Conservation (phyloP, 2,888 invertebrate genomes). For the Drosophila kambysellisi region DNA sequence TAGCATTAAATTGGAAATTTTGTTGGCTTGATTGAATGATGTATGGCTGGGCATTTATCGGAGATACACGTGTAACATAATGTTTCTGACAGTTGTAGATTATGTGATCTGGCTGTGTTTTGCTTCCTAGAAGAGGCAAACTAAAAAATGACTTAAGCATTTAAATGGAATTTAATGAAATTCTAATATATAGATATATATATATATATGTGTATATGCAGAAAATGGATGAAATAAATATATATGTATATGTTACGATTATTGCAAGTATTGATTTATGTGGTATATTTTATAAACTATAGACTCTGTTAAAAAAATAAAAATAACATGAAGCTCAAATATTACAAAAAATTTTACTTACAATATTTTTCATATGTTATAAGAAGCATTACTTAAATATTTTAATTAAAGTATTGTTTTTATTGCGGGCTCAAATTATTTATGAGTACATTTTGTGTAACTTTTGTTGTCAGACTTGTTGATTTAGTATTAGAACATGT, state of each 20-base stretch:
- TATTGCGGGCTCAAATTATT: background rate
- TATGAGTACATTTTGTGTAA: background rate
- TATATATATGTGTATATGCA: too few relatives aligned
- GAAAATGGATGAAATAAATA: background rate
- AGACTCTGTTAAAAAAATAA: background rate
- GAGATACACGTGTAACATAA: constrained; percentile 63
- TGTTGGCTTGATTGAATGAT: constrained; percentile 59
- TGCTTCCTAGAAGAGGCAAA: constrained; percentile 36
- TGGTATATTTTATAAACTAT: too few relatives aligned
- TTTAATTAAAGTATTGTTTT: background rate
- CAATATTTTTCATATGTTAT: too few relatives aligned
- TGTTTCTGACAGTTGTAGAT: constrained; percentile 54
- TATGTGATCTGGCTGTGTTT: constrained; percentile 33
- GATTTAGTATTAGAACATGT: background rate
- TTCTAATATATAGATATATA: too few relatives aligned
- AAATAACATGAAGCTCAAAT: background rate
- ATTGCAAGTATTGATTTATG: background rate
- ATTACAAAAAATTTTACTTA: too few relatives aligned
- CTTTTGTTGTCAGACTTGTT: background rate
- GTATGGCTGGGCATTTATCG: constrained; percentile 41
- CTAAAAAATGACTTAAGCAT: background rate
- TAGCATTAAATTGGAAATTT: constrained; percentile 48
- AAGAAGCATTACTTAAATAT: too few relatives aligned
- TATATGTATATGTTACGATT: background rate
- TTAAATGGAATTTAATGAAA: constrained; percentile 4